Conservation (phyloP, 2,888 invertebrate species). For the Hofmannophila pseudospretella region DNA sequence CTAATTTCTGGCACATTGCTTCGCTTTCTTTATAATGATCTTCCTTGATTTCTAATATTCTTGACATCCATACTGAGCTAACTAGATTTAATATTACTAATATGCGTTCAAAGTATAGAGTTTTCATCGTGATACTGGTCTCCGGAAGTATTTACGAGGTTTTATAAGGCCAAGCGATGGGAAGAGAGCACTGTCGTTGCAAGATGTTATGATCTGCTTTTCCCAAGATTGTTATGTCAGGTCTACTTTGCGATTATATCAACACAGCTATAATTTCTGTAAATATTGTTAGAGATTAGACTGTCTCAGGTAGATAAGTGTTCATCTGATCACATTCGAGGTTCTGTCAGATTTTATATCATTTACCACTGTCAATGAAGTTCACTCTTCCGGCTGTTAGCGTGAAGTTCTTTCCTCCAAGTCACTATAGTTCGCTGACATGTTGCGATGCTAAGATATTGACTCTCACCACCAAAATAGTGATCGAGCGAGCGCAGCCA, state of each 20-base stretch:
- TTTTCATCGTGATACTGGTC: not conserved
- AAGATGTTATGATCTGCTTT: constrained; percentile 1
- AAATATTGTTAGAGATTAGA: not conserved
- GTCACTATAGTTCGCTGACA: too few species aligned
- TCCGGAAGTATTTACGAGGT: not conserved
- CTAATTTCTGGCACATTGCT: constrained; percentile 31
- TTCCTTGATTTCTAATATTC: too few species aligned
- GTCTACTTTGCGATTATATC: not conserved
- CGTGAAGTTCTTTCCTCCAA: too few species aligned
- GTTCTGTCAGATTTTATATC: too few species aligned
- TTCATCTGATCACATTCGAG: too few species aligned
- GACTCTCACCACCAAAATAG: too few species aligned
- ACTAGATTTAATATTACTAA: not conserved
- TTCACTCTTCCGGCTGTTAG: too few species aligned
- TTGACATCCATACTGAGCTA: not conserved
- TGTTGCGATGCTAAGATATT: too few species aligned
- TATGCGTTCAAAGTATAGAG: not conserved
- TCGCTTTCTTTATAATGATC: constrained; percentile 13
- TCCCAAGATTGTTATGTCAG: not conserved
- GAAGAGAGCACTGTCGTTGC: not conserved
- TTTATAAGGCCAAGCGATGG: not conserved
- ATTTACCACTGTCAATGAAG: too few species aligned
- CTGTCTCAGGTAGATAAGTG: too few species aligned
- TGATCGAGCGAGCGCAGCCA: too few species aligned
- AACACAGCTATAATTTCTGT: not conserved